Evolutionary conservation across 2,113 vertebrate species (phyloP), one percentile per base, ranked within the genome.

Genomic region (Indicator indicator): DNA sequence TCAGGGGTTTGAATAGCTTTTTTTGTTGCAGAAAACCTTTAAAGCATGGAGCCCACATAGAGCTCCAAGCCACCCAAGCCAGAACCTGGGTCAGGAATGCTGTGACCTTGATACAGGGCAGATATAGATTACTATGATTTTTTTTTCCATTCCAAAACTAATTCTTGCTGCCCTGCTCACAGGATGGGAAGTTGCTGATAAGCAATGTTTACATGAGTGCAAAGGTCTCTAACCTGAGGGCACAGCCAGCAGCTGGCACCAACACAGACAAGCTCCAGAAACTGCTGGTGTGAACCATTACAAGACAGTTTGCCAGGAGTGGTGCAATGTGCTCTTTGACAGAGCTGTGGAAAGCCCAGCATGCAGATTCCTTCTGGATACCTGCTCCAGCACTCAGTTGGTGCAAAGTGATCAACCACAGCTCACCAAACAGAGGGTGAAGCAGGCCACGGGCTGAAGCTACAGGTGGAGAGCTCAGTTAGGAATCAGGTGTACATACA

Each of bases 21-120:
- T 36, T 94, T 93, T 90, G 60, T 82, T 81, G 13, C 50, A 91
- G 84, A 88, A 85, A 93, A 62, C 27, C 36, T 89, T 95, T 78
- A 81, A 90, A 75, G 69, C 82, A 38, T 50, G 30, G 36, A 87
- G 64, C 12, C 6, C 27, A 44, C 52, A 27, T 36, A 90, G 36
- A 86, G n/a, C 40, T 67, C 50, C 44, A 68, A 73, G 46, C 42
- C 55, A 63, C 15, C 46, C 18, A 8, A 94, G 92, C 54, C 93
- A 93, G 65, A 65, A 52, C 67, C 15, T 8, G 26, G 88, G 94
- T 95, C 86, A 93, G 84, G 91, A 96, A 71, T 72, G 86, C 90
- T 95, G 84, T 94, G 89, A 96, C 95, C 89, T 95, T 71, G 92
- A 95, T 81, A 93, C 9, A 92, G 79, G 83, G 70, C 75, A 87